Base-by-base conservation (phyloP, 2,888 invertebrate genomes). In the Ochropleura leucogaster region DNA sequence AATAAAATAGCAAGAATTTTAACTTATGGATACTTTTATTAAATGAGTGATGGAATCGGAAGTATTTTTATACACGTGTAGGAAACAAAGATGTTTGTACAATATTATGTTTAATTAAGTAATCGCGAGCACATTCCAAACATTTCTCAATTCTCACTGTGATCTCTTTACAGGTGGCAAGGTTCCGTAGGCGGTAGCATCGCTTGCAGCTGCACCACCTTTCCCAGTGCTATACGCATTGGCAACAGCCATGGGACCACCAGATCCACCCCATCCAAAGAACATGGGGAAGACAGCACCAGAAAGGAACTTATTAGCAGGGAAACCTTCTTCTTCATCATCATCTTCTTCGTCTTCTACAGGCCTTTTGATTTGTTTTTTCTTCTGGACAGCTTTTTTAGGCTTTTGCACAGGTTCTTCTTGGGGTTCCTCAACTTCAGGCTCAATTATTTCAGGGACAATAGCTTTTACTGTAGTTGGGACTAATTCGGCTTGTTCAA, bases 141-240 rank as follows among this genome's bases (percentile, higher is more conserved):
- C 14, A 88, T 91, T 76, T 87, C n/a, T n/a, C n/a, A n/a, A n/a
- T n/a, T n/a, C n/a, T 87, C 87, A 84, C 75, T 83, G 82, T 4
- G 68, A 81, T 81, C 91, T 92, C 82, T 82, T 92, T 77, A 92
- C 93, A 71, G 95, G 92, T 88, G 63, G 57, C 1, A 97, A 97
- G 70, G 97, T 97, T 6, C 97, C 98, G 88, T 97, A 98, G 0
- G 97, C 97, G 0, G 97, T 97, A 0, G 98, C 98, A 80, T 98
- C 97, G 82, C 98, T 98, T 75, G 97, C 97, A 3, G 98, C 98
- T 0, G 97, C 97, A 0, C 98, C 98, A 1, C 98, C 97, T 82
- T 97, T 97, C 1, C 97, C 97, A 0, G 97, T 98, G 88, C 97
- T 98, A 90, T 97, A 98, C 66, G 97, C 97, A 89, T 98, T 98